Evolutionary conservation across 2,113 vertebrate genomes (phyloP), one percentile per base, ranked within the genome.

Genomic region (Peromyscus californicus): DNA sequence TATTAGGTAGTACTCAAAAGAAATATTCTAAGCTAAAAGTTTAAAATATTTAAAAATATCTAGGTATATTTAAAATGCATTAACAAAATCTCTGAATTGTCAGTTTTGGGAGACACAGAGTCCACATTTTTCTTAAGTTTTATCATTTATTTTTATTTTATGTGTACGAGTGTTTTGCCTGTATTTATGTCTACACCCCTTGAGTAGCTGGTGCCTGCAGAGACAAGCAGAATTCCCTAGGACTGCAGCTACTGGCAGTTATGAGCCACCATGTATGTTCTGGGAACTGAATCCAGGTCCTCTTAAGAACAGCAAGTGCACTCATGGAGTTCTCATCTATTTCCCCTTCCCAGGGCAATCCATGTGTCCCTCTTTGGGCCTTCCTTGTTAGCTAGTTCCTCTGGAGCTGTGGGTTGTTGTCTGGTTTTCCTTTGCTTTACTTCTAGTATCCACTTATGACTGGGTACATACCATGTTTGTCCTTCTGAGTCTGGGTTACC

Each of bases 41-140:
- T 95, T 63, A 82, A 86, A 97, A 89, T 70, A 87, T 51, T 87
- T 87, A 48, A 69, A 88, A n/a, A 36, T 48, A 45, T 54, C 88
- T 26, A 61, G 16, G 11, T 59, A 48, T 84, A 88, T 79, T 75
- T 84, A 12, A 94, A 90, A 89, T 69, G 22, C 76, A 61, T 93
- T 83, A 57, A 80, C 22, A 63, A 96, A 95, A 86, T 42, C 31
- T 70, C 12, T 63, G 15, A 90, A 84, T 48, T 92, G 16, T 31
- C 54, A 94, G 69, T 78, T 93, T 95, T 61, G 61, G 42, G 17
- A 5, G 24, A 84, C 15, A 21, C 33, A 57, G 17, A 12, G 4
- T 8, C 6, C 4, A n/a, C 31, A 80, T 8, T 57, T 36, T 80
- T 82, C n/a, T 1, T 24, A 13, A 82, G 48, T 65, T 39, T 12